Evolutionary conservation across 2,888 invertebrate species (phyloP), one percentile per base, ranked within the genome.

Genomic region (Dasysyrphus albostriatus): DNA sequence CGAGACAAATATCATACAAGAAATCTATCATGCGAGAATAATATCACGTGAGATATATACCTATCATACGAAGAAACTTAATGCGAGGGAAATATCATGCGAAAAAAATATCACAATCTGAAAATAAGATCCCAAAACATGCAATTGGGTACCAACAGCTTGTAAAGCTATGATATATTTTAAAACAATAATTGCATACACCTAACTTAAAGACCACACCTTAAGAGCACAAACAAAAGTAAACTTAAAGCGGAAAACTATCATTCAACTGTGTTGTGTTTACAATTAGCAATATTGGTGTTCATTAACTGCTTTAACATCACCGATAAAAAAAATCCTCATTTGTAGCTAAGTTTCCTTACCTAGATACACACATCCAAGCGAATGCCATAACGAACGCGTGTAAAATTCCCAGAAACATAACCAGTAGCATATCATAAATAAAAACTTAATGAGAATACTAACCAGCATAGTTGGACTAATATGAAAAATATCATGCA

Each of bases 391-490:
- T 63, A 37, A 42, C 56, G 54, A 72, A 51, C 34, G 49, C 59
- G 34, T 72, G 47, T 75, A 54, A 76, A 80, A 58, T 72, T 51
- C 49, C 37, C 34, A 79, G 49, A 54, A 70, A 49, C 56, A 83
- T 69, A 56, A 78, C 61, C 69, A 54, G 19, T 42, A 51, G 61
- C 69, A 49, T 65, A 58, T 69, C 74, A 63, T 75, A 74, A 83
- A 79, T 61, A 74, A 74, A 61, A 69, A 73, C 61, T 24, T 74
- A 65, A 80, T 65, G 79, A 80, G 34, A 39, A 29, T 69, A 69
- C 54, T 54, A 51, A 32, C 63, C 56, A 78, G 72, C 47, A 65
- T 34, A 61, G 69, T 37, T 29, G 24, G 19, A 63, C 42, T 54
- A 63, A 75, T 75, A 51, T 51, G 54, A 83, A 37, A 75, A 75